Evolutionary conservation across 1,140 invertebrate genomes (phyloP).

Genomic region (Papilio polyxenes): DNA sequence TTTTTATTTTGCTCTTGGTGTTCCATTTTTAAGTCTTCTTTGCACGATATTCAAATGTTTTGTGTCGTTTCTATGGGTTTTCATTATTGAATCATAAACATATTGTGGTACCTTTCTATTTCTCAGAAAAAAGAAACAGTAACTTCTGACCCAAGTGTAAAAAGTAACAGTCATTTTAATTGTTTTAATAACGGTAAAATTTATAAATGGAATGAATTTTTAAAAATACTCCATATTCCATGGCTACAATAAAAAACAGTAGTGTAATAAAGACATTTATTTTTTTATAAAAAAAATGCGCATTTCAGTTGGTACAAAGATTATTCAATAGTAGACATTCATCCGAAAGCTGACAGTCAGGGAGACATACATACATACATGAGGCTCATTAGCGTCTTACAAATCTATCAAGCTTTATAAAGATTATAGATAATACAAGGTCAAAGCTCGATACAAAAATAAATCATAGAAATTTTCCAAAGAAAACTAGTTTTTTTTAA

Average conservation of each 20-base stretch:
- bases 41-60: background rate
- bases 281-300: conserved; percentile 73
- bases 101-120: no score
- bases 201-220: no score
- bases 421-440: conserved; percentile 4
- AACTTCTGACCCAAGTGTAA: no score
- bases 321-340: conserved; percentile 52
- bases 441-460: conserved; percentile 7
- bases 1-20: background rate
- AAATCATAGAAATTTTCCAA: background rate
- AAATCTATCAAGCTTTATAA: conserved; percentile 46
- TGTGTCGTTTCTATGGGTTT: no score
- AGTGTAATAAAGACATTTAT: conserved; percentile 70
- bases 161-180: no score
- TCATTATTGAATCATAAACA: no score
- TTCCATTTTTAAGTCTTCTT: background rate
- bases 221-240: no score
- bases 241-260: conserved; percentile 48
- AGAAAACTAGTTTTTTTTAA: background rate
- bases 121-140: no score
- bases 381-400: conserved; percentile 48
- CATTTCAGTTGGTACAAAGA: conserved; percentile 45
- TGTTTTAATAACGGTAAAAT: no score
- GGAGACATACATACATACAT: conserved; percentile 42
- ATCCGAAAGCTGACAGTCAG: conserved; percentile 29